Conservation (phyloP, 2,888 invertebrate species). For the Aleiodes leptofemur region DNA sequence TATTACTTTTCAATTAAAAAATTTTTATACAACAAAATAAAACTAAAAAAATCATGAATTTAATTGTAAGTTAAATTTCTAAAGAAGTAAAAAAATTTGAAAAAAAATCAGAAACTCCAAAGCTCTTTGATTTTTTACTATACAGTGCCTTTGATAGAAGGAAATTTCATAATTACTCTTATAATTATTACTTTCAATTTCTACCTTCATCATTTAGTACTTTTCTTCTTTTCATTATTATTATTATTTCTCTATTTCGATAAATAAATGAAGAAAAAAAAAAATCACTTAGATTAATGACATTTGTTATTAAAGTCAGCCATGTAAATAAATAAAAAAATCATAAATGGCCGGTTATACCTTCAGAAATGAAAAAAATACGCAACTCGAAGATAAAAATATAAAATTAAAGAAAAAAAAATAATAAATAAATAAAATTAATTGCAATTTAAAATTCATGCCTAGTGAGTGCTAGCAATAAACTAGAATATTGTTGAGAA, state of each 20-base stretch:
- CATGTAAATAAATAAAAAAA: slow-evolving; percentile 51
- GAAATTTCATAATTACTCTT: background rate
- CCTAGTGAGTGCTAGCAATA: slow-evolving; percentile 42
- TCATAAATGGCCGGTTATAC: slow-evolving; percentile 31
- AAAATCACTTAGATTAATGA: slow-evolving; percentile 34
- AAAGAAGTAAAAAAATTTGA: background rate
- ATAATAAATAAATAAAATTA: background rate
- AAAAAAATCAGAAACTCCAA: background rate
- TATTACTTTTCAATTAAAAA: no score
- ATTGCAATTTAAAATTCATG: background rate
- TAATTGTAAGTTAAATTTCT: background rate
- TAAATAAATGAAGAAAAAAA: background rate
- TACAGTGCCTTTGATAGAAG: slow-evolving; percentile 24
- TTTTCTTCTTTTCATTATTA: background rate
- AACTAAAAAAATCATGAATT: background rate
- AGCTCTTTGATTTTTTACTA: slow-evolving; percentile 4
- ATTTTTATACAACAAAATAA: no score
- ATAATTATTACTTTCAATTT: background rate
- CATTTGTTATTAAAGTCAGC: slow-evolving; percentile 54
- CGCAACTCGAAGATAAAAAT: slow-evolving; percentile 19
- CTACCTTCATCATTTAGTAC: background rate
- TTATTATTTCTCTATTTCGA: background rate
- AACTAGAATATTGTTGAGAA: slow-evolving; percentile 23
- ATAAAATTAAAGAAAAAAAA: background rate
- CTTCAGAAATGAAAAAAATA: slow-evolving; percentile 29